Evolutionary conservation across 2,113 vertebrate genomes (phyloP).

Genomic region (Callionymus lyra): DNA sequence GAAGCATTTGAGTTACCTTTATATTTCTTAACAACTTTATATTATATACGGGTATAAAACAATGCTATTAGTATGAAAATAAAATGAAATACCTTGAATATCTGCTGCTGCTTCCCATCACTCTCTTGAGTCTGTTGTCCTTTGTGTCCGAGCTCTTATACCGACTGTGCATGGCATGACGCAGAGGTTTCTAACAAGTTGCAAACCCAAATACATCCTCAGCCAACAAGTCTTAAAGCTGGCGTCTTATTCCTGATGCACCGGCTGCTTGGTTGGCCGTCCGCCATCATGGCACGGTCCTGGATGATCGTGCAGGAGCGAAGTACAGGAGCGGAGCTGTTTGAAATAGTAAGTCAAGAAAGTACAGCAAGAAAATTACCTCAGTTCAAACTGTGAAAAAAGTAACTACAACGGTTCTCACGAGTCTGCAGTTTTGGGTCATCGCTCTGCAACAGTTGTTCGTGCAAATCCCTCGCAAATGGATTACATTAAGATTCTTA

Average conservation of each 20-base stretch:
- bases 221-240: slow-evolving; percentile 18
- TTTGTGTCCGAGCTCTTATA: too few relatives aligned
- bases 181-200: slow-evolving; percentile 8
- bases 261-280: slow-evolving; percentile 42
- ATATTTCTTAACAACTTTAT: too few relatives aligned
- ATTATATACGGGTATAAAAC: too few relatives aligned
- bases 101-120: too few relatives aligned
- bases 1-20: too few relatives aligned
- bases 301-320: background rate
- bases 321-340: background rate
- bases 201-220: slow-evolving; percentile 12
- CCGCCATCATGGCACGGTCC: slow-evolving; percentile 17
- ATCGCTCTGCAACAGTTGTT: slow-evolving; percentile 30
- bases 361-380: background rate
- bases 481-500: slow-evolving; percentile 66
- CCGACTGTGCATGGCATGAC: background rate
- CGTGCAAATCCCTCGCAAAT: slow-evolving; percentile 45
- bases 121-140: too few relatives aligned
- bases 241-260: slow-evolving; percentile 33
- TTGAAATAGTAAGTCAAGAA: too few relatives aligned
- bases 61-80: too few relatives aligned
- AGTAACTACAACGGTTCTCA: too few relatives aligned
- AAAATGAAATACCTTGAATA: too few relatives aligned
- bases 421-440: slow-evolving; percentile 1
- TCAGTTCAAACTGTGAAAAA: background rate